Evolutionary conservation across 2,113 vertebrate species (phyloP).

Genomic region (Marmota monax): DNA sequence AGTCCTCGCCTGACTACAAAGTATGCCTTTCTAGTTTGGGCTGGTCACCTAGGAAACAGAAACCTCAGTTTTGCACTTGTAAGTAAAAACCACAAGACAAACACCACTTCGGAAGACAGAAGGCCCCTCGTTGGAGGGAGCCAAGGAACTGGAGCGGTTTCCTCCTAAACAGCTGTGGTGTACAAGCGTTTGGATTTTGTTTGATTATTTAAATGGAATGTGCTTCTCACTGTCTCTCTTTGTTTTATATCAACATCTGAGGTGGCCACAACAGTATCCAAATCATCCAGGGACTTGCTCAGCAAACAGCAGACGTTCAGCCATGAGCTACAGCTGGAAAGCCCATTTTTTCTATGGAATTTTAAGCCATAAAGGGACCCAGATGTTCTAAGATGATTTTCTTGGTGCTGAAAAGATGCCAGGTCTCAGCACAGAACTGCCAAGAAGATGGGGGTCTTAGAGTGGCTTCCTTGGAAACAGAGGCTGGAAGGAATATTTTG

Average conservation of each 20-base stretch:
- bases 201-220: constrained; percentile 65
- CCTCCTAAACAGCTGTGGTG: constrained; percentile 64
- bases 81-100: background rate
- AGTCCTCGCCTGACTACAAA: background rate
- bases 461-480: constrained; percentile 10
- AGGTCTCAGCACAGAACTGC: constrained; percentile 47
- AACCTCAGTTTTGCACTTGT: background rate
- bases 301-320: constrained; percentile 61
- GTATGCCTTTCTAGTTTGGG: background rate
- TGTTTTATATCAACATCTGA: constrained; percentile 78
- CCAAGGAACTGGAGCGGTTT: background rate
- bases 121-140: background rate
- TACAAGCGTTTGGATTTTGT: constrained; percentile 33
- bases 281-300: constrained; percentile 52
- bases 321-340: constrained; percentile 70
- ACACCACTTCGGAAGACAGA: background rate
- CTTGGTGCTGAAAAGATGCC: constrained; percentile 56
- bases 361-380: constrained; percentile 59
- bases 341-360: background rate
- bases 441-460: constrained; percentile 20
- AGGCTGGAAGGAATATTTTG: background rate
- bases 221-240: constrained; percentile 67
- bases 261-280: constrained; percentile 58
- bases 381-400: constrained; percentile 72
- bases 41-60: background rate